These are phyloP conservation scores for Dasyornis broadbenti DNA, from an alignment of 2,113 vertebrate genomes.

Conservation along the genomic window DNA sequence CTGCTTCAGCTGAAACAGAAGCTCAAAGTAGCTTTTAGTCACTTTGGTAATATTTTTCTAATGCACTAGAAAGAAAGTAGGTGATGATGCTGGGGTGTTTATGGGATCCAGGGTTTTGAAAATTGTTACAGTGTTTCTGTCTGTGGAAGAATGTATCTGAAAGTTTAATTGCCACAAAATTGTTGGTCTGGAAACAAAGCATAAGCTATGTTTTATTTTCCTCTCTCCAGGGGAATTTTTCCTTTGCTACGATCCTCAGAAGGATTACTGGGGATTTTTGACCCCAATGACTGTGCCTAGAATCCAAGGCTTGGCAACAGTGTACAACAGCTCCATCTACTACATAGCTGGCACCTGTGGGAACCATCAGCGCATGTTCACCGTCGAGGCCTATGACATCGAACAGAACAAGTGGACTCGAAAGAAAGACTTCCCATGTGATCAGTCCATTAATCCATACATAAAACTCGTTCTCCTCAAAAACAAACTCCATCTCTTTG, in stretches of 20 bases:
- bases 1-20: background rate
- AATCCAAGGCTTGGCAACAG: conserved; percentile 90
- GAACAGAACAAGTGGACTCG: conserved; percentile 91
- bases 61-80: background rate
- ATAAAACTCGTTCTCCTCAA: conserved; percentile 93
- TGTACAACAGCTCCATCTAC: conserved; percentile 92
- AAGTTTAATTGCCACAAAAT: background rate
- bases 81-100: background rate
- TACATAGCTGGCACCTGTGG: conserved; percentile 95
- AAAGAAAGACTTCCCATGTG: conserved; percentile 91
- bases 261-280: conserved; percentile 96
- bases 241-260: conserved; percentile 94
- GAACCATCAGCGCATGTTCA: conserved; percentile 96
- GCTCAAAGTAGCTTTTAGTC: background rate
- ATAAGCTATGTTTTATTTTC: background rate
- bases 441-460: conserved; percentile 94
- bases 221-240: conserved; percentile 89
- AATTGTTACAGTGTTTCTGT: accelerated
- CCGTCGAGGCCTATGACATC: conserved; percentile 94
- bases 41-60: background rate
- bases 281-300: conserved; percentile 92
- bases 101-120: background rate
- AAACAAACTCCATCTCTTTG: conserved; percentile 92
- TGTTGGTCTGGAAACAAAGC: background rate
- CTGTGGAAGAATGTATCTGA: background rate